phyloP scores from a whole-genome alignment of 2,113 vertebrate species.

The Pseudois nayaur region DNA sequence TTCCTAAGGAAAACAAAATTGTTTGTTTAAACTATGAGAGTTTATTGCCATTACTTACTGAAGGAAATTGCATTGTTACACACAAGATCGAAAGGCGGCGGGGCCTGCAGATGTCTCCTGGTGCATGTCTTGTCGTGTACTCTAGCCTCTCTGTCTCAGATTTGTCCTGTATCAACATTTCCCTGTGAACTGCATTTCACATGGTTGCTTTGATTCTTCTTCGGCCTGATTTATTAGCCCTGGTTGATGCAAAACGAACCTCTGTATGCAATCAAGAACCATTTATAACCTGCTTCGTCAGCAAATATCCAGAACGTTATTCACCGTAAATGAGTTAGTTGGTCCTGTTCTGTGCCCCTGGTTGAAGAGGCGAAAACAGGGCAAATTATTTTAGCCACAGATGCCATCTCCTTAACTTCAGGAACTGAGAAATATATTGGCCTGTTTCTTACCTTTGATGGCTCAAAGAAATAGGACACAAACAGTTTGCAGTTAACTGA shows the following conservation, averaged over 20 bases:
- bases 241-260: conserved; percentile 38
- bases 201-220: not conserved
- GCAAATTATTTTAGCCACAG: conserved; percentile 32
- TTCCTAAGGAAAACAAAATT: not conserved
- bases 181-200: not conserved
- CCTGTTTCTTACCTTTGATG: conserved; percentile 48
- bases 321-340: conserved; percentile 26
- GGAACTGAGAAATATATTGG: conserved; percentile 30
- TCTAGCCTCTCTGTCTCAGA: not conserved
- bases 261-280: not conserved
- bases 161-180: not conserved
- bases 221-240: not conserved
- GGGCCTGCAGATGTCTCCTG: accelerated
- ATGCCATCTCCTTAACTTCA: conserved; percentile 13
- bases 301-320: conserved; percentile 8
- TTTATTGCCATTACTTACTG: not conserved
- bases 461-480: conserved; percentile 24
- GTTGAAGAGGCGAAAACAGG: conserved; percentile 37
- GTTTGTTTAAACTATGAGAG: not conserved
- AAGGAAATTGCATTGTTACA: not conserved
- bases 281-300: conserved; percentile 44
- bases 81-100: not conserved
- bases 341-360: conserved; percentile 31
- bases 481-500: not conserved
- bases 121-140: not conserved